A percentile compares a stretch with the other conserved stretches of the same genome.
Conservation (phyloP, 2,113 vertebrate species). For the Micronisus gabar region DNA sequence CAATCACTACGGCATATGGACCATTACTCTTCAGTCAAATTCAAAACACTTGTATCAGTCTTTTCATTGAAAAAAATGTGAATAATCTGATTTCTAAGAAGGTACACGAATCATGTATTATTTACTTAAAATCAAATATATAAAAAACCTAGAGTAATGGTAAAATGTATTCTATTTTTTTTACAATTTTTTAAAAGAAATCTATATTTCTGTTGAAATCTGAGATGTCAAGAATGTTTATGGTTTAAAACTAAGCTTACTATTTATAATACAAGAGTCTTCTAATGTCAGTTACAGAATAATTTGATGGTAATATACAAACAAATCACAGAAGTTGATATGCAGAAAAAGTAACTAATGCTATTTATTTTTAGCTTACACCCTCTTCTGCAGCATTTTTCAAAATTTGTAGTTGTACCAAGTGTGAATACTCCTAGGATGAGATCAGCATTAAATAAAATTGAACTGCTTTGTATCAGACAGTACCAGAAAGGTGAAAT, state of each 20-base stretch:
- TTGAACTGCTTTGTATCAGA: neutral
- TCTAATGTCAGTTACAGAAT: neutral
- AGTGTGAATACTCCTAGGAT: neutral
- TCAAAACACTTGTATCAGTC: neutral
- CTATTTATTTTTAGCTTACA: neutral
- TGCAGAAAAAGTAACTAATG: neutral
- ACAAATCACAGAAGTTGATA: neutral
- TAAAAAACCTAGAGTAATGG: neutral
- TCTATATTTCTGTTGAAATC: neutral
- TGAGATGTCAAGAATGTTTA: neutral
- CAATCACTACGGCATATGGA: neutral
- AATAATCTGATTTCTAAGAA: neutral
- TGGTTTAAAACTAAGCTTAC: neutral
- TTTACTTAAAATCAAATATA: conserved; percentile 1
- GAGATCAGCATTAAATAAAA: neutral
- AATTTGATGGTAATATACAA: neutral
- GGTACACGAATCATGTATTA: neutral
- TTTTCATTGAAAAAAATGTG: neutral
- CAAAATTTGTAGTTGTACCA: neutral
- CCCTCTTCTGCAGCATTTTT: neutral
- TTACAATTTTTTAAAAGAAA: neutral
- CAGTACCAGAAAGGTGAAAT: neutral
- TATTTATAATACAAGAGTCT: neutral
- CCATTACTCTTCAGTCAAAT: conserved; percentile 4
- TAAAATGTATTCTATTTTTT: neutral